Evolutionary conservation across 2,797 vertebrate genomes (phyloP), one percentile per base, ranked within the genome.

Genomic region (Anomalospiza imberbis): DNA sequence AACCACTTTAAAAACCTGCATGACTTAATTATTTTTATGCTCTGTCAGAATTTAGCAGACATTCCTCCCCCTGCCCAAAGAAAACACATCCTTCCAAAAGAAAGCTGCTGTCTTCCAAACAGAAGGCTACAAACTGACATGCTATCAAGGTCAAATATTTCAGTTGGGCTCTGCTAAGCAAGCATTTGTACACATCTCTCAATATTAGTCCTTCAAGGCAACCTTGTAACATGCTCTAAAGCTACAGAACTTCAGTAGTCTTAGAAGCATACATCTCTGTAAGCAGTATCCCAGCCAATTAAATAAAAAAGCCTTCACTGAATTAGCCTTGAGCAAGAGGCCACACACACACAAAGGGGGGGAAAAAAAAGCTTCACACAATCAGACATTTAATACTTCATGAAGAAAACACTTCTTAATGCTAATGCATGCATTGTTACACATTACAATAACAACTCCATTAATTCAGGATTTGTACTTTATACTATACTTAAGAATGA

Each of bases 351-450:
- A 36, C 31, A 45, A 22, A 25, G 5, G 2, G 5, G 15, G 17
- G 11, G 24, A 5, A 10, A 10, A 36, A 6, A 3, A 7, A 36
- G 11, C 14, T 76, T 71, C 29, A 62, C 5, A 16, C 12, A 53
- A 13, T 21, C n/a, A 84, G 40, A 57, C 14, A 4, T 42, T 32
- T 7, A 3, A 10, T 28, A 9, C 16, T 67, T 48, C 7, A 9
- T 10, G 4, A 55, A 66, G 13, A 47, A 72, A 76, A 11, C 10
- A 9, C 24, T 89, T 31, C 63, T 13, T n/a, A 50, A 75, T 60
- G 5, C 28, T 28, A 81, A 57, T 3, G 18, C 16, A 7, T 1
- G 7, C 1, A 0, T 12, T 51, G 2, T 17, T 50, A 29, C 6
- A 71, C 21, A 42, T 38, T 5, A 34, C n/a, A 79, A 0, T 28